Evolutionary conservation across 2,888 invertebrate species (phyloP), one percentile per base, ranked within the genome.

Genomic region (Drosophila villosipedis): DNA sequence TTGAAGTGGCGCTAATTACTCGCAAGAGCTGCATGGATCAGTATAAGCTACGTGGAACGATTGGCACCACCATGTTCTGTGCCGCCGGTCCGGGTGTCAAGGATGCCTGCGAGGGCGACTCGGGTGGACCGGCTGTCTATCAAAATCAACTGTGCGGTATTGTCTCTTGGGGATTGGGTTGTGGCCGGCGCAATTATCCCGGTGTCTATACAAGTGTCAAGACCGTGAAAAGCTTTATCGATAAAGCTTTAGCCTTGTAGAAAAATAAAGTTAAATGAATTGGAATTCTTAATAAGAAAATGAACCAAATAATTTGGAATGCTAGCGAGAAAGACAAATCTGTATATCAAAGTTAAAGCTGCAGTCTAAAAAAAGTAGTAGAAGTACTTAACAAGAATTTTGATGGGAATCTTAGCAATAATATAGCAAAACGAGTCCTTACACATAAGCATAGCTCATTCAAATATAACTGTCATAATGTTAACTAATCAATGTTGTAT

Each of bases 201-300:
- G 97, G 97, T 1, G 97, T 97, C 9, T 97, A 97, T 92, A 94
- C 96, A 0, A 94, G 96, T 73, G 96, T 97, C n/a, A 83, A 80
- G 71, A 80, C 75, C 77, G 90, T 89, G 30, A 74, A 79, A 59
- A 55, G 76, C 14, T 89, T 89, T 59, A 90, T 89, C 28, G 89
- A 90, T 50, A 89, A 83, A 66, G 90, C 89, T 33, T 64, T 89
- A 58, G 70, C 49, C 28, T 68, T 84, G 72, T 85, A 74, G 66
- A 4, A 10, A 5, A 30, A 50, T 19, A 50, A 28, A 50, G 22
- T 4, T 19, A 50, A 28, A 16, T 28, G 16, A 49, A 28, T 25
- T 25, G 25, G 22, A 47, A 47, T 25, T 16, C 47, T 9, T 9
- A 47, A 16, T 25, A 47, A 25, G 14, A 7, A 47, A 16, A 47